Conservation (phyloP, 2,888 invertebrate species). For the Andrena flavipes region DNA sequence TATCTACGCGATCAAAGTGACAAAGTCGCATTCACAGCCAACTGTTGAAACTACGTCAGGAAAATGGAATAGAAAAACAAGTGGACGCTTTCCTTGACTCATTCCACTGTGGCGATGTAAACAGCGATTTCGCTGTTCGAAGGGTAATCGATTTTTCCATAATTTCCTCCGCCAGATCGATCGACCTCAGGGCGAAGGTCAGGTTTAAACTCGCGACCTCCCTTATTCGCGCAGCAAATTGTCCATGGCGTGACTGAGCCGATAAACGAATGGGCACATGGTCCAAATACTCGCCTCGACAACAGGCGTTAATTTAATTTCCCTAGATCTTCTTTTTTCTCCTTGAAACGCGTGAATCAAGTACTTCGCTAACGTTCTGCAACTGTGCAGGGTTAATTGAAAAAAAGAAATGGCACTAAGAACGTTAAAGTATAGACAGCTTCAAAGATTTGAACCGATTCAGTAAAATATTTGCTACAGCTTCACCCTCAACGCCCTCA, state of each 20-base stretch:
- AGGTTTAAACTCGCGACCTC: conserved; percentile 6
- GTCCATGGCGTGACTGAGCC: conserved; percentile 49
- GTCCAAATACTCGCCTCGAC: conserved; percentile 2
- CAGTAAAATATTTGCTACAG: too few species aligned
- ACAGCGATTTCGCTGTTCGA: neutral
- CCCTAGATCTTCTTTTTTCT: neutral
- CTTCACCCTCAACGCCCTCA: too few species aligned
- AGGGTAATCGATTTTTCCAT: conserved; percentile 41
- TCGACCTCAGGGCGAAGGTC: conserved; percentile 58
- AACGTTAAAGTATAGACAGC: too few species aligned
- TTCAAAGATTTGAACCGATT: too few species aligned
- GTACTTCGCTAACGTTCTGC: neutral
- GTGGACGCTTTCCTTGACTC: conserved; percentile 33
- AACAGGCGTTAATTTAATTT: conserved; percentile 3
- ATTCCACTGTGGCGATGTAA: conserved; percentile 13
- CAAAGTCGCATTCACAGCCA: too few species aligned
- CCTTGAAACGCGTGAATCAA: neutral
- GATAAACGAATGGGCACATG: conserved; percentile 29
- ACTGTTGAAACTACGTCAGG: neutral
- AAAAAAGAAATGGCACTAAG: neutral
- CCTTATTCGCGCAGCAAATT: conserved; percentile 32
- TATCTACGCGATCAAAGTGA: too few species aligned
- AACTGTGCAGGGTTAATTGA: conserved; percentile 3
- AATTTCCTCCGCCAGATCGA: conserved; percentile 62
- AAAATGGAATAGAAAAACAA: neutral